Conservation (phyloP, 2,113 vertebrate genomes). For the Xiphias gladius region DNA sequence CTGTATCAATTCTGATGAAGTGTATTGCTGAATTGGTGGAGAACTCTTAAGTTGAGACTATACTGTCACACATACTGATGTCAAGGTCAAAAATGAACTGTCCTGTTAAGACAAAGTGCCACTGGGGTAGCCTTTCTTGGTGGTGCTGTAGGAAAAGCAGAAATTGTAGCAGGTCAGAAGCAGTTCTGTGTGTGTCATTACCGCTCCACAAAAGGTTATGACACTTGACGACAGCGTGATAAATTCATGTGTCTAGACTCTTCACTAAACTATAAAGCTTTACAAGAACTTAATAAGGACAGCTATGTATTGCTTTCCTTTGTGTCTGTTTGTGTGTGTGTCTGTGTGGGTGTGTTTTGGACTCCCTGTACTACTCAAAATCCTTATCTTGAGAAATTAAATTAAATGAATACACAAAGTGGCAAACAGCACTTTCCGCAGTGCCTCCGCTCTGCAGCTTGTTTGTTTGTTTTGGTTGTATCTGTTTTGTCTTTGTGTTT, state of each 20-base stretch:
- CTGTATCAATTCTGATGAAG: no score
- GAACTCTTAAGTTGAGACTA: no score
- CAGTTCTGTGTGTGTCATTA: not conserved
- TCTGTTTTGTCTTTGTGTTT: constrained; percentile 67
- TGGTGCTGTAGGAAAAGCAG: not conserved
- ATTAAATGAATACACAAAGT: constrained; percentile 1
- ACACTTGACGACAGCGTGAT: not conserved
- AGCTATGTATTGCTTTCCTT: not conserved
- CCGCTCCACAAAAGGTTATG: not conserved
- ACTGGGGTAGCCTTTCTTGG: not conserved
- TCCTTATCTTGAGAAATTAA: not conserved
- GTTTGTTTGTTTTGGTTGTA: constrained; percentile 63
- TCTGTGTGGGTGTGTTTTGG: not conserved
- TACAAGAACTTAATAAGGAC: not conserved
- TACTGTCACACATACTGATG: no score
- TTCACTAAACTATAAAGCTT: not conserved
- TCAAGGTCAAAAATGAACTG: no score
- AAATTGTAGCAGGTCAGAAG: not conserved
- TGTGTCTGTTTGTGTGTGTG: not conserved
- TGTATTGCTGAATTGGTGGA: no score
- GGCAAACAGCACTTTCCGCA: constrained; percentile 4
- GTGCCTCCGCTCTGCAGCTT: constrained; percentile 13
- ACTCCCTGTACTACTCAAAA: not conserved
- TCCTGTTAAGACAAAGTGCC: no score
- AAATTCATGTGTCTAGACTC: constrained; percentile 1